These are phyloP conservation scores for Percopsis transmontana DNA, from an alignment of 2,113 vertebrate genomes.

Conservation along the genomic window DNA sequence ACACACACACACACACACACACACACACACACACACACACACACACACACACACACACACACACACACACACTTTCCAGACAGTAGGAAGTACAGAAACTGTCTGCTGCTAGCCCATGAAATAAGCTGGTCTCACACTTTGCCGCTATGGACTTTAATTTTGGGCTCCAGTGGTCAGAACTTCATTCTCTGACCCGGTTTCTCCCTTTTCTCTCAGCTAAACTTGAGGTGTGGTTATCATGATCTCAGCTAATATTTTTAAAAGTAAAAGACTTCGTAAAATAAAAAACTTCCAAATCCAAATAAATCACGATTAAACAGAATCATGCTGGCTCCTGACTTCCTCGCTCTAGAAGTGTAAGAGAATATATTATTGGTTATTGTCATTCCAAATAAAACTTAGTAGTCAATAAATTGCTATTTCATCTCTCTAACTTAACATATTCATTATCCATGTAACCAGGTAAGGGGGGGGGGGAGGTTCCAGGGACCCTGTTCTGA, in stretches of 20 bases:
- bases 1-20: neutral
- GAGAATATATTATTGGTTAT: too few relatives aligned
- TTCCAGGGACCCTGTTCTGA: too few relatives aligned
- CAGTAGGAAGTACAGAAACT: slow-evolving; percentile 61
- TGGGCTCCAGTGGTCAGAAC: slow-evolving; percentile 70
- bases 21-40: slow-evolving; percentile 28
- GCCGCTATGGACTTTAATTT: slow-evolving; percentile 72
- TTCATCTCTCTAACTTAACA: too few relatives aligned
- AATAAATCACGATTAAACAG: too few relatives aligned
- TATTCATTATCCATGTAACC: too few relatives aligned
- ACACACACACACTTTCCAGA: slow-evolving; percentile 30
- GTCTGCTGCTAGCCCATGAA: slow-evolving; percentile 71
- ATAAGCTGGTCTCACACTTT: slow-evolving; percentile 69
- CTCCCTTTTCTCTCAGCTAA: slow-evolving; percentile 26
- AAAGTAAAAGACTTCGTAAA: too few relatives aligned
- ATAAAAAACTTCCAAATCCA: neutral
- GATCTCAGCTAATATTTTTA: slow-evolving; percentile 24
- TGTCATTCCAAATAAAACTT: too few relatives aligned
- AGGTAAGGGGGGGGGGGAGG: too few relatives aligned
- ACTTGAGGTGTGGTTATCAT: slow-evolving; percentile 29
- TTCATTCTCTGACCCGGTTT: slow-evolving; percentile 60
- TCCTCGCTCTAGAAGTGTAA: too few relatives aligned
- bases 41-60: slow-evolving; percentile 22
- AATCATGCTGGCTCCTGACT: too few relatives aligned
- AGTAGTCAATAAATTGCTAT: too few relatives aligned